Base-by-base conservation (phyloP, 2,888 invertebrate genomes). In the Phrixothrix hirtus region DNA sequence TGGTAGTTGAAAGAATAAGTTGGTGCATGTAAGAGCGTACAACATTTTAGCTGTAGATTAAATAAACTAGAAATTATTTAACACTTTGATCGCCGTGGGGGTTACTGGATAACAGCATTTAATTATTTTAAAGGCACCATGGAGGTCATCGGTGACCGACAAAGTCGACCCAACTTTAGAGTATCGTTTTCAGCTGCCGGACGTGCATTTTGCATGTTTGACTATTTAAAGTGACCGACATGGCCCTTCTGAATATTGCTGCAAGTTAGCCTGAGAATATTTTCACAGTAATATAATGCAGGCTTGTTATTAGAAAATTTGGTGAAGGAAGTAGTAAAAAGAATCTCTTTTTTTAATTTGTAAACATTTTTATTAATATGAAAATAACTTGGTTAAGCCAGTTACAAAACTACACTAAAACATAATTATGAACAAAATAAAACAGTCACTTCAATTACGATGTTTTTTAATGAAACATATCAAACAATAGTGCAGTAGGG, bases 381-480 rank as follows among this genome's bases (percentile, higher is more conserved):
- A 7, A 21, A 21, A 21, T 21, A 3, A 21, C 3, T 5, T 5
- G 3, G 7, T 21, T 21, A 5, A 21, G 7, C 3, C 3, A 21
- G 3, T 3, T 21, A 21, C 21, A 21, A 21, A 7, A 7, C 21
- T 5, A 21, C 21, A 21, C 1, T 2, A 1, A n/a, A 1, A 26
- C 11, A 26, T 26, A 16, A 10, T 12, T 1, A 1, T 12, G 2
- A 5, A 21, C 3, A 21, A 21, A 21, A 21, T 5, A 21, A 21
- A 21, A 5, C 7, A 21, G 21, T n/a, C n/a, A n/a, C n/a, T n/a
- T n/a, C n/a, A n/a, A n/a, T n/a, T n/a, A n/a, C 21, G 21, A 71
- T 58, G 48, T 72, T 70, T 57, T 71, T 72, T 21, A 62, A 61
- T 30, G 71, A 57, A 52, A 71, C 71, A 43, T 71, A 65, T 70